Percentiles rank a stretch among this genome's conserved stretches.
Conservation (phyloP, 2,888 invertebrate species). For the Agrotis exclamationis region DNA sequence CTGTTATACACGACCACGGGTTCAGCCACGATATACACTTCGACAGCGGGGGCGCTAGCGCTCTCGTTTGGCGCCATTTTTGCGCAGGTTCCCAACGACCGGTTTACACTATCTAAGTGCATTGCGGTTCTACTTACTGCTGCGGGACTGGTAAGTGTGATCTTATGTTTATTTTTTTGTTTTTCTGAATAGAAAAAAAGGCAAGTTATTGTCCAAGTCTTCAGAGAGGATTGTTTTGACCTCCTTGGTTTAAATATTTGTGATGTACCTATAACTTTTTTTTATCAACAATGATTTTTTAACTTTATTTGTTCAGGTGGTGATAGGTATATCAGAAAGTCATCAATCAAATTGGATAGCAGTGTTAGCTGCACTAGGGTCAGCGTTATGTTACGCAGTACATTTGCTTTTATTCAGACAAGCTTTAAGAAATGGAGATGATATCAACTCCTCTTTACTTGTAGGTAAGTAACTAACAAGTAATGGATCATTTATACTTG, state of each 20-base stretch:
- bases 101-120: constrained; percentile 96
- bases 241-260: too few species aligned
- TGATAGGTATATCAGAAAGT: constrained; percentile 95
- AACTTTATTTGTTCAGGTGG: constrained; percentile 87
- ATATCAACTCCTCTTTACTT: constrained; percentile 98
- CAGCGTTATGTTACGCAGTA: constrained; percentile 97
- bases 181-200: not conserved
- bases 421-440: constrained; percentile 97
- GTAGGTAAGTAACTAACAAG: constrained; percentile 93
- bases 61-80: constrained; percentile 96
- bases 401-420: constrained; percentile 97
- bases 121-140: constrained; percentile 95
- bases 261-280: too few species aligned
- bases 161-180: not conserved
- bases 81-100: constrained; percentile 95
- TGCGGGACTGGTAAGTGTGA: constrained; percentile 93
- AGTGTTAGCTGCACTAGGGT: constrained; percentile 95
- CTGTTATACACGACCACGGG: constrained; percentile 96
- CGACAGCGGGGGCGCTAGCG: constrained; percentile 97
- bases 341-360: constrained; percentile 93
- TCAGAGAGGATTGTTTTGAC: too few species aligned
- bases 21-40: constrained; percentile 97
- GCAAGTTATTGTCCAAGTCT: too few species aligned
- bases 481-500: not conserved
- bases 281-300: too few species aligned